Evolutionary conservation across 2,888 invertebrate genomes (phyloP).

Genomic region (Epicampocera succincta): DNA sequence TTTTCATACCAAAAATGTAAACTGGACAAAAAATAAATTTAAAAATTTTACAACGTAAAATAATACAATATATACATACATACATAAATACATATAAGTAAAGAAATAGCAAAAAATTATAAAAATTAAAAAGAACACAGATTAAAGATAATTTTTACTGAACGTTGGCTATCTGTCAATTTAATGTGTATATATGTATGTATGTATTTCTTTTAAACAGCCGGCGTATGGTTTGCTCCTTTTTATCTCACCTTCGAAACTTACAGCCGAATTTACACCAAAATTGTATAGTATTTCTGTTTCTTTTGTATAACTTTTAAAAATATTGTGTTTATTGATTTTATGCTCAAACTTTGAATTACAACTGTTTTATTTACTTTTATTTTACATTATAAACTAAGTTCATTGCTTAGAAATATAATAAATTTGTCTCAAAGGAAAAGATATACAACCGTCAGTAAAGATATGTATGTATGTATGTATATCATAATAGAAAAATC

Average conservation of each 20-base stretch:
- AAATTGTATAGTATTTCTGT: conserved; percentile 8
- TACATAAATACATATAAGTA: background rate
- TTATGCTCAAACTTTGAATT: no score
- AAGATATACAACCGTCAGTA: conserved; percentile 36
- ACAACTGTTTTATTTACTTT: background rate
- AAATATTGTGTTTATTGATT: no score
- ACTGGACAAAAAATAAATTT: no score
- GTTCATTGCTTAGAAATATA: conserved; percentile 17
- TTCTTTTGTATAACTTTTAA: conserved; percentile 1
- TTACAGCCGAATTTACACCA: conserved; percentile 7
- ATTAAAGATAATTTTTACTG: background rate
- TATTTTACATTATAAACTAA: conserved; percentile 8
- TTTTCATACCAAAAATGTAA: no score
- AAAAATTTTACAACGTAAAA: no score
- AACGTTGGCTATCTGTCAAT: background rate
- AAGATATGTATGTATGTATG: conserved; percentile 40
- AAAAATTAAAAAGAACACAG: background rate
- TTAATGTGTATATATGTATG: conserved; percentile 2
- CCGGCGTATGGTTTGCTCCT: conserved; percentile 49
- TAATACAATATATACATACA: no score
- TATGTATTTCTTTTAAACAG: conserved; percentile 39
- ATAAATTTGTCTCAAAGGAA: conserved; percentile 17
- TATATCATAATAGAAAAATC: conserved; percentile 51
- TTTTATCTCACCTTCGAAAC: conserved; percentile 42
- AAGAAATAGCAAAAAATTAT: background rate